Conservation (phyloP, 2,113 vertebrate species). For the Pimephales promelas region DNA sequence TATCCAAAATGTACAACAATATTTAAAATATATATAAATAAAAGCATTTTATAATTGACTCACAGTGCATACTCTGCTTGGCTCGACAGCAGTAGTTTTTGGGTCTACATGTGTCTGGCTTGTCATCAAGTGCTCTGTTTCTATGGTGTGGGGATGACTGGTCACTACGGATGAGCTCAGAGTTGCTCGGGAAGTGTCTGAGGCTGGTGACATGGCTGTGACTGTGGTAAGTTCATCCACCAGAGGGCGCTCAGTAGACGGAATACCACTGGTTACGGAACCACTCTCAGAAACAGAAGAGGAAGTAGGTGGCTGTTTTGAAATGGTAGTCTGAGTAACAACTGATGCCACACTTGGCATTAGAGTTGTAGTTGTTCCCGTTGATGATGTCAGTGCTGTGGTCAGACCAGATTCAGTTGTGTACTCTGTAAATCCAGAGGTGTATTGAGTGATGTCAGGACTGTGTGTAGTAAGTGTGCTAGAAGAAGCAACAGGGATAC, state of each 20-base stretch:
- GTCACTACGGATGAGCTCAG: background rate
- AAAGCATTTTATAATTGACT: slow-evolving; percentile 50
- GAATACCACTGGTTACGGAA: background rate
- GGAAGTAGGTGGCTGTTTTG: slow-evolving; percentile 30
- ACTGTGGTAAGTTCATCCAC: slow-evolving; percentile 13
- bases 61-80: slow-evolving; percentile 72
- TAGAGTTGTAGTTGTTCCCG: slow-evolving; percentile 41
- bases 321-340: slow-evolving; percentile 19
- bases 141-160: slow-evolving; percentile 37
- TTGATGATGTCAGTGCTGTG: background rate
- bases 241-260: slow-evolving; percentile 22
- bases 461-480: slow-evolving; percentile 37
- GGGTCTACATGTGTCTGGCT: slow-evolving; percentile 24
- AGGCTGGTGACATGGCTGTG: background rate
- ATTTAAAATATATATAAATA: background rate
- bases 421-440: slow-evolving; percentile 44
- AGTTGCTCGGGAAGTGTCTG: slow-evolving; percentile 27
- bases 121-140: slow-evolving; percentile 25
- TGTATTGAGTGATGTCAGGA: slow-evolving; percentile 38
- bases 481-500: background rate
- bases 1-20: background rate
- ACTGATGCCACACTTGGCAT: slow-evolving; percentile 35
- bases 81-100: slow-evolving; percentile 35
- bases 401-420: background rate
- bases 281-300: slow-evolving; percentile 28